Percentiles rank a stretch among this genome's conserved stretches.
Evolutionary conservation across 1,140 invertebrate species (phyloP).

Genomic region (Lucilia cuprina): DNA sequence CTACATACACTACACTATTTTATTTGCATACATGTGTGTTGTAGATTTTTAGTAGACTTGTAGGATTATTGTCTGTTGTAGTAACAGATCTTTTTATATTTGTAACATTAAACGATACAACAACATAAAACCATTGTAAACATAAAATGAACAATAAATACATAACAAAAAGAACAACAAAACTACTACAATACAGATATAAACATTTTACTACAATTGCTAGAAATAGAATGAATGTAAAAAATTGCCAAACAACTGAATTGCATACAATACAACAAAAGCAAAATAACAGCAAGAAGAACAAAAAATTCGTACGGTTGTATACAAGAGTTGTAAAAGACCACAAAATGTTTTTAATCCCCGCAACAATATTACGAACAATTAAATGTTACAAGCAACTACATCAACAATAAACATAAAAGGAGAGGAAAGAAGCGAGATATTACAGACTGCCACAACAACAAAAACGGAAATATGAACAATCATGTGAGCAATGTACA

Average conservation of each 20-base stretch:
- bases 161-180: background rate
- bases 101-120: background rate
- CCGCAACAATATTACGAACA: slow-evolving; percentile 30
- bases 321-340: slow-evolving; percentile 22
- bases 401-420: slow-evolving; percentile 16
- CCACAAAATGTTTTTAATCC: slow-evolving; percentile 28
- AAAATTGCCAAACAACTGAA: background rate
- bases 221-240: background rate
- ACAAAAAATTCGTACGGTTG: background rate
- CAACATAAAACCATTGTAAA: slow-evolving; percentile 3
- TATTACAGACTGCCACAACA: background rate
- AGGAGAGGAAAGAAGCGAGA: background rate
- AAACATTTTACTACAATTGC: background rate
- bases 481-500: no score
- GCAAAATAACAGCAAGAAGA: background rate
- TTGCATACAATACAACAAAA: background rate
- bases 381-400: slow-evolving; percentile 30
- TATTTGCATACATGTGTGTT: background rate
- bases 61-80: background rate
- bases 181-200: background rate
- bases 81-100: background rate
- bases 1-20: background rate
- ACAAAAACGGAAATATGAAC: background rate
- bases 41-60: background rate
- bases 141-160: background rate